Conservation (phyloP, 1,140 invertebrate genomes). For the Bombus vancouverensis region DNA sequence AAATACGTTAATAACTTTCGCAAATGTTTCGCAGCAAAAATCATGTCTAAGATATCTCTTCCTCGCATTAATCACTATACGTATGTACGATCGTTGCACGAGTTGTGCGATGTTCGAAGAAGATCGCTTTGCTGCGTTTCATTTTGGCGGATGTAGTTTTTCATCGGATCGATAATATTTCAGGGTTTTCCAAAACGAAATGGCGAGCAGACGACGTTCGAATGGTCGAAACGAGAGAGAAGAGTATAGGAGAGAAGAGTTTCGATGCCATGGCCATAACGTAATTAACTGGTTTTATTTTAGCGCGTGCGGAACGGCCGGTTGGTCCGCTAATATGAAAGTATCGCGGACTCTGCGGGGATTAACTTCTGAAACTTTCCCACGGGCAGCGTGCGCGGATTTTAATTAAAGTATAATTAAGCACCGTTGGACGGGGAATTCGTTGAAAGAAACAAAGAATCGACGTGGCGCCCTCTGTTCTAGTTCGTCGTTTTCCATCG, state of each 20-base stretch:
- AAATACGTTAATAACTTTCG: too few species aligned
- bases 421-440: slow-evolving; percentile 45
- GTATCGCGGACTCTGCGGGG: slow-evolving; percentile 66
- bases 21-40: too few species aligned
- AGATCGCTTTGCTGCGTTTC: too few species aligned
- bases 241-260: background rate
- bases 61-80: too few species aligned
- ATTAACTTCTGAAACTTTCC: slow-evolving; percentile 73
- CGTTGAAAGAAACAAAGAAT: slow-evolving; percentile 65
- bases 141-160: too few species aligned
- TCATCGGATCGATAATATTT: too few species aligned
- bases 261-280: slow-evolving; percentile 53
- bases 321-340: slow-evolving; percentile 68
- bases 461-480: background rate
- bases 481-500: background rate
- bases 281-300: slow-evolving; percentile 71
- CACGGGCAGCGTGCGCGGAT: slow-evolving; percentile 60
- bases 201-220: background rate
- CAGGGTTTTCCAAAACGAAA: too few species aligned
- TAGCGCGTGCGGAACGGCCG: slow-evolving; percentile 41
- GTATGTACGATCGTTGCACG: too few species aligned
- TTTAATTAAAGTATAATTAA: slow-evolving; percentile 75
- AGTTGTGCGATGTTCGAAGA: too few species aligned
- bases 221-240: background rate
- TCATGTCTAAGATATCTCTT: too few species aligned